Evolutionary conservation across 1,140 invertebrate genomes (phyloP).

Genomic region (Ostrea edulis): DNA sequence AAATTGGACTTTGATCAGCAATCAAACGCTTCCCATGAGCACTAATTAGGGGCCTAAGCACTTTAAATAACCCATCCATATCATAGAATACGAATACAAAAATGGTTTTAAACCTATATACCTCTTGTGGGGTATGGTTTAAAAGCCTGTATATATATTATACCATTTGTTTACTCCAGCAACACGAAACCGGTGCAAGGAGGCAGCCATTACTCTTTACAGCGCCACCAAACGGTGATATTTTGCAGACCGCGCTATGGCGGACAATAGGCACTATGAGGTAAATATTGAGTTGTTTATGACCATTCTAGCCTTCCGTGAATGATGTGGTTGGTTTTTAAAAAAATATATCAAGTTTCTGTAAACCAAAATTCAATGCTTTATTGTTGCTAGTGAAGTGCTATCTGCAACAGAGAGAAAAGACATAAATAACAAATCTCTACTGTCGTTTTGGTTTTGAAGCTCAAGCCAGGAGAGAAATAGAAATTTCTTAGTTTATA

Average conservation of each 20-base stretch:
- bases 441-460: neutral
- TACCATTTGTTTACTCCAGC: slow-evolving; percentile 38
- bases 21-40: too few species aligned
- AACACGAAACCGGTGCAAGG: slow-evolving; percentile 13
- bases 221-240: slow-evolving; percentile 27
- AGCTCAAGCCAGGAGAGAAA: neutral
- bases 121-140: neutral
- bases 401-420: neutral
- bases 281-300: slow-evolving; percentile 32
- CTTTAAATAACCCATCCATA: too few species aligned
- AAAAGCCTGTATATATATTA: neutral
- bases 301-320: slow-evolving; percentile 27
- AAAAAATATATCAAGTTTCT: too few species aligned
- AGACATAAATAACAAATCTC: neutral
- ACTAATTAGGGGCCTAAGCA: too few species aligned
- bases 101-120: too few species aligned
- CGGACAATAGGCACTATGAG: slow-evolving; percentile 40
- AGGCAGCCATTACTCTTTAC: slow-evolving; percentile 31
- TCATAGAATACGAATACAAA: too few species aligned
- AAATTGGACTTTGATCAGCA: too few species aligned
- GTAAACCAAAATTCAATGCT: too few species aligned
- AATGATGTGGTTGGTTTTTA: neutral
- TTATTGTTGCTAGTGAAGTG: too few species aligned
- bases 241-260: slow-evolving; percentile 31
- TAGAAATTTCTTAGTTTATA: slow-evolving; percentile 1